phyloP scores from a whole-genome alignment of 2,113 vertebrate genomes.

The Arizona elegans region DNA sequence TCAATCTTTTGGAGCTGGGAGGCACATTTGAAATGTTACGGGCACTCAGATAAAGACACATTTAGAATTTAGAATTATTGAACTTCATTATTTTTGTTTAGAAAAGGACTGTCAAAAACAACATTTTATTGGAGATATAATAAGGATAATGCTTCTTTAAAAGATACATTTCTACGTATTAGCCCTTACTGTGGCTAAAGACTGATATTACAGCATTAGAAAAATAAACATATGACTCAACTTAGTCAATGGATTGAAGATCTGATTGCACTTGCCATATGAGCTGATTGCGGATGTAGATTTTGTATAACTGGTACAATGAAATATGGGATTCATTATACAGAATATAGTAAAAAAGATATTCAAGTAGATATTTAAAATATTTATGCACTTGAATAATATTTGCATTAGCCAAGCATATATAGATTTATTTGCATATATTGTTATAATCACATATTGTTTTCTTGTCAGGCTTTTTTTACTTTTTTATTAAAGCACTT shows the following conservation, averaged over 20 bases:
- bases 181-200: neutral
- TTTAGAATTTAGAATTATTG: neutral
- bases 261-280: neutral
- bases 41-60: neutral
- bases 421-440: neutral
- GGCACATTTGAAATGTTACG: neutral
- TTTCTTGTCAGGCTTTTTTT: no score
- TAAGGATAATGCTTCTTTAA: neutral
- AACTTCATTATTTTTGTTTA: neutral
- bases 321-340: neutral
- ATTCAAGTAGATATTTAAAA: neutral
- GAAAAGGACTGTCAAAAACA: neutral
- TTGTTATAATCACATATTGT: neutral
- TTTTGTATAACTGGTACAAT: neutral
- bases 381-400: neutral
- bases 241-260: neutral
- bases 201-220: neutral
- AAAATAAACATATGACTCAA: neutral
- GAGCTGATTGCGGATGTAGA: neutral
- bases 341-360: no score
- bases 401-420: neutral
- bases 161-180: neutral
- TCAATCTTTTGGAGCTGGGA: neutral
- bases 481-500: no score
- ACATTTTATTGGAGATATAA: neutral